Percentiles rank a stretch among this genome's conserved stretches.
These are phyloP conservation scores for Sus cebifrons DNA, from an alignment of 2,797 vertebrate genomes.

Conservation along the genomic window DNA sequence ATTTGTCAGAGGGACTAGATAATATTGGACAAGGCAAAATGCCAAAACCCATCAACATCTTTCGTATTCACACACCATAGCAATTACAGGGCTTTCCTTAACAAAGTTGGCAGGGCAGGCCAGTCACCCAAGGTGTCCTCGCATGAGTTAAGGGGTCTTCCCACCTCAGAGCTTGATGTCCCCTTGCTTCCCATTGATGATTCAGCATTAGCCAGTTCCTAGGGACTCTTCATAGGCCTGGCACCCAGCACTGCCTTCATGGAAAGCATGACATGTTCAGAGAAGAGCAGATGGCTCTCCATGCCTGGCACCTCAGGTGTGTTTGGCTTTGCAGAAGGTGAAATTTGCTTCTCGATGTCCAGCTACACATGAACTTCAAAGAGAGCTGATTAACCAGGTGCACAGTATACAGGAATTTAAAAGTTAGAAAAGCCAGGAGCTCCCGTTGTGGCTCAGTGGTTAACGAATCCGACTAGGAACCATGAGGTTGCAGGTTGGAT, in stretches of 20 bases:
- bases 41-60: neutral
- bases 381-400: neutral
- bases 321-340: neutral
- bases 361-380: neutral
- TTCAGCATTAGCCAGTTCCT: neutral
- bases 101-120: neutral
- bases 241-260: neutral
- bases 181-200: neutral
- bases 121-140: neutral
- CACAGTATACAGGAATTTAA: neutral
- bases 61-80: neutral
- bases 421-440: neutral
- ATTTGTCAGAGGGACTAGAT: neutral
- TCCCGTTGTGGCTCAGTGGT: too few relatives aligned
- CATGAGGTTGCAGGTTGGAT: too few relatives aligned
- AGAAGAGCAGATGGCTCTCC: neutral
- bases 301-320: neutral
- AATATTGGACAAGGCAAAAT: constrained; percentile 13
- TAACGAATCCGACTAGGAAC: too few relatives aligned
- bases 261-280: neutral
- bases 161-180: neutral
- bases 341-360: neutral
- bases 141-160: neutral
- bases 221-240: neutral
- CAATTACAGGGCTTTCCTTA: neutral